A percentile compares a stretch with the other conserved stretches of the same genome.
Conservation (phyloP, 2,888 invertebrate genomes). For the Automeris io region DNA sequence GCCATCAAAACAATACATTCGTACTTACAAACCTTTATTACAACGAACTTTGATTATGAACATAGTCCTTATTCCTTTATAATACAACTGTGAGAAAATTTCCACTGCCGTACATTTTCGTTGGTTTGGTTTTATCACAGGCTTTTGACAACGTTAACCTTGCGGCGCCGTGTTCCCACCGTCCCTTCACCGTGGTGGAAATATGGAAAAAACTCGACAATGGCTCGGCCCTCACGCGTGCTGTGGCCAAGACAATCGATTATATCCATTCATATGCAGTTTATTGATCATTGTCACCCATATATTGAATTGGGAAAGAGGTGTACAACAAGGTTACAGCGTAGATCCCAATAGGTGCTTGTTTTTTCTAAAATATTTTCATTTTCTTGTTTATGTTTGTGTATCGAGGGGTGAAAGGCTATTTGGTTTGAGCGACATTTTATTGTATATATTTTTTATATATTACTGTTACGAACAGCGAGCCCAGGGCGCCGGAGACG, state of each 20-base stretch:
- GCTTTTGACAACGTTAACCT: constrained; percentile 38
- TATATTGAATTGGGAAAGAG: constrained; percentile 58
- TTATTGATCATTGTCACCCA: constrained; percentile 69
- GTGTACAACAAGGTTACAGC: constrained; percentile 42
- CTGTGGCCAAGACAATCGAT: constrained; percentile 69
- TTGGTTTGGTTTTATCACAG: constrained; percentile 1
- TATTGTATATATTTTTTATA: too few species aligned
- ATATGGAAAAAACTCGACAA: constrained; percentile 70
- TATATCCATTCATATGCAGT: constrained; percentile 59
- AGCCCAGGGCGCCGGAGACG: too few species aligned
- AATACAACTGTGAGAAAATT: neutral
- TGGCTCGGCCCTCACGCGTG: constrained; percentile 57
- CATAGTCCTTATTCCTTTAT: constrained; percentile 4
- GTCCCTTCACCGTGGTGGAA: constrained; percentile 71
- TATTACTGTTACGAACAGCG: too few species aligned
- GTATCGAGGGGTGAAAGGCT: too few species aligned
- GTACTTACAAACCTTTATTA: neutral
- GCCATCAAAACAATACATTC: neutral
- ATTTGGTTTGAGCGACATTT: too few species aligned
- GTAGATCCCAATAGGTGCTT: constrained; percentile 33
- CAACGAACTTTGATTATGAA: neutral
- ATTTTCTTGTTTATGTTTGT: too few species aligned
- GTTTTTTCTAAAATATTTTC: too few species aligned
- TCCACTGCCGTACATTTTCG: constrained; percentile 1
- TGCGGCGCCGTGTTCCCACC: constrained; percentile 66